Percentiles rank a stretch among this genome's conserved stretches.
Conservation (phyloP, 2,113 vertebrate species). For the Mystacornis crossleyi region DNA sequence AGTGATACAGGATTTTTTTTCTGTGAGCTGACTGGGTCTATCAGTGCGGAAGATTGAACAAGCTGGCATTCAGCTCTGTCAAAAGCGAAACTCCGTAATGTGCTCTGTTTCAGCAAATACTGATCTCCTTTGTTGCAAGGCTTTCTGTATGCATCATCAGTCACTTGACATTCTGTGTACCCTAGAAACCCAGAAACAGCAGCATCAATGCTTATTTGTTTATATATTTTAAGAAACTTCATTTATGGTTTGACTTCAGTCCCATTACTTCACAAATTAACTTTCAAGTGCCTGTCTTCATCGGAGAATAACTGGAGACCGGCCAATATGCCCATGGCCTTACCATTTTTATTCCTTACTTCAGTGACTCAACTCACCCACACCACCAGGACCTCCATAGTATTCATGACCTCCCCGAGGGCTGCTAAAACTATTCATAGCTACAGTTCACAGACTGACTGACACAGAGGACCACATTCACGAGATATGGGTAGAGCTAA, state of each 20-base stretch:
- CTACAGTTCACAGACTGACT: neutral
- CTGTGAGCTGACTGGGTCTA: neutral
- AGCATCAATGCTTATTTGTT: conserved; percentile 18
- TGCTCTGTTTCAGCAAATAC: conserved; percentile 24
- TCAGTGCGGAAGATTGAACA: neutral
- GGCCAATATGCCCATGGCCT: neutral
- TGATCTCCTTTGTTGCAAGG: conserved; percentile 13
- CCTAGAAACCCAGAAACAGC: conserved; percentile 7
- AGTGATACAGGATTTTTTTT: neutral
- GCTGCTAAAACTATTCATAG: neutral
- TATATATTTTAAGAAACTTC: conserved; percentile 14
- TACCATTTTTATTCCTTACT: neutral
- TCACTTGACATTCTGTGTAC: neutral
- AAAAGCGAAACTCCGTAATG: neutral
- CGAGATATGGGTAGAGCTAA: fast-evolving
- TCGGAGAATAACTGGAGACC: neutral
- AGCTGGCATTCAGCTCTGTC: neutral
- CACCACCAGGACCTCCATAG: neutral
- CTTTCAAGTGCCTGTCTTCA: neutral
- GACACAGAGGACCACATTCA: neutral
- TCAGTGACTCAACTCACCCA: neutral
- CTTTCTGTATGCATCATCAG: conserved; percentile 38
- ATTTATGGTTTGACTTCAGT: neutral
- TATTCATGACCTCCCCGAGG: neutral
- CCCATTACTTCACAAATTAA: neutral